phyloP scores from a whole-genome alignment of 2,888 invertebrate genomes.

The Geophilus truncorum region DNA sequence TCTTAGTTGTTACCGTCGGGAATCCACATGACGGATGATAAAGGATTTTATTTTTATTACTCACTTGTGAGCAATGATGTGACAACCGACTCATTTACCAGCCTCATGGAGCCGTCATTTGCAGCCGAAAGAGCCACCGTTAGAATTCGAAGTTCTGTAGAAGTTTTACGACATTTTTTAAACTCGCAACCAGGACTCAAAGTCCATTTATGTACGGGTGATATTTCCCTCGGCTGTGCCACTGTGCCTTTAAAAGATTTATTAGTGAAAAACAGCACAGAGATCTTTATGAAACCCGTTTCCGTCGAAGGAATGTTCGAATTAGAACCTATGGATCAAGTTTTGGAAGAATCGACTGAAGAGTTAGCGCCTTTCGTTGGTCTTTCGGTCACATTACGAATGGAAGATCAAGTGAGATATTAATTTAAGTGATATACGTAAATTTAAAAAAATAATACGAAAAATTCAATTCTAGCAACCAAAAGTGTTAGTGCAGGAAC shows the following conservation, averaged over 20 bases:
- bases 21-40: slow-evolving; percentile 42
- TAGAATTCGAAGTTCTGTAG: slow-evolving; percentile 46
- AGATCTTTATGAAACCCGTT: slow-evolving; percentile 48
- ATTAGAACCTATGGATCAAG: background rate
- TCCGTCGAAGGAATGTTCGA: slow-evolving; percentile 42
- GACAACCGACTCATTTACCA: slow-evolving; percentile 48
- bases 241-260: slow-evolving; percentile 45
- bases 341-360: background rate
- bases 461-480: background rate
- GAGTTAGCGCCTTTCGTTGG: background rate
- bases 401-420: background rate
- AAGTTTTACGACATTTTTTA: slow-evolving; percentile 47
- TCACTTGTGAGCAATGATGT: slow-evolving; percentile 51
- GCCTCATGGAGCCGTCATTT: slow-evolving; percentile 49
- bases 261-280: slow-evolving; percentile 46
- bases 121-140: slow-evolving; percentile 50
- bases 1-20: slow-evolving; percentile 45
- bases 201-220: slow-evolving; percentile 49
- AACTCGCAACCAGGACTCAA: slow-evolving; percentile 47
- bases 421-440: background rate
- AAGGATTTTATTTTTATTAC: slow-evolving; percentile 50
- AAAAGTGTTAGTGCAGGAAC: background rate
- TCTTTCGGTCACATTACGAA: background rate
- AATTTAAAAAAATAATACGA: background rate
- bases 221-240: slow-evolving; percentile 47